phyloP scores from a whole-genome alignment of 2,113 vertebrate genomes.

The Pseudolaguvia tuberculata region DNA sequence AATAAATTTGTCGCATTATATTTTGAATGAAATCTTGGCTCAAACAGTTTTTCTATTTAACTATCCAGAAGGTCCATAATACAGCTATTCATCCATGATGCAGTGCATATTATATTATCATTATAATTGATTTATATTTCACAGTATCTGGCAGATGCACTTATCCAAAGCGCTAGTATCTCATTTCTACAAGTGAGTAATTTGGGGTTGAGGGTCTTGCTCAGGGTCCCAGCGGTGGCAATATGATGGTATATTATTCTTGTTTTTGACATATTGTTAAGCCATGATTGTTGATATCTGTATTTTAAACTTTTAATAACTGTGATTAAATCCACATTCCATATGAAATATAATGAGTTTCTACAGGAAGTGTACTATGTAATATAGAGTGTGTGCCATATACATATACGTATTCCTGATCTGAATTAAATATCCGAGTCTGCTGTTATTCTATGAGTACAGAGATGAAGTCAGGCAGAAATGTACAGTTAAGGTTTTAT shows the following conservation, averaged over 20 bases:
- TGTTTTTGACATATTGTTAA: background rate
- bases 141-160: no score
- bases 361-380: background rate
- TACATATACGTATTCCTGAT: background rate
- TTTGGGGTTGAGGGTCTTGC: no score
- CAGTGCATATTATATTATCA: background rate
- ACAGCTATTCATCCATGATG: background rate
- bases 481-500: background rate
- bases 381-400: slow-evolving; percentile 8
- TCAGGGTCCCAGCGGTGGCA: no score
- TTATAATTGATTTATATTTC: no score
- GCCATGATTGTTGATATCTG: slow-evolving; percentile 12
- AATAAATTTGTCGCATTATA: no score
- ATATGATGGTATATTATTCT: no score
- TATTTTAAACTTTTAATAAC: slow-evolving; percentile 14
- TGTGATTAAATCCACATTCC: slow-evolving; percentile 38
- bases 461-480: background rate
- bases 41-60: slow-evolving; percentile 9
- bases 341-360: slow-evolving; percentile 20
- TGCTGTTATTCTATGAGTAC: background rate
- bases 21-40: no score
- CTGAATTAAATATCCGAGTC: background rate
- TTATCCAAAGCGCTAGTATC: no score
- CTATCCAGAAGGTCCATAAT: background rate
- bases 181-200: no score